phyloP scores from a whole-genome alignment of 1,140 invertebrate genomes.

The Paralvinella palmiformis region DNA sequence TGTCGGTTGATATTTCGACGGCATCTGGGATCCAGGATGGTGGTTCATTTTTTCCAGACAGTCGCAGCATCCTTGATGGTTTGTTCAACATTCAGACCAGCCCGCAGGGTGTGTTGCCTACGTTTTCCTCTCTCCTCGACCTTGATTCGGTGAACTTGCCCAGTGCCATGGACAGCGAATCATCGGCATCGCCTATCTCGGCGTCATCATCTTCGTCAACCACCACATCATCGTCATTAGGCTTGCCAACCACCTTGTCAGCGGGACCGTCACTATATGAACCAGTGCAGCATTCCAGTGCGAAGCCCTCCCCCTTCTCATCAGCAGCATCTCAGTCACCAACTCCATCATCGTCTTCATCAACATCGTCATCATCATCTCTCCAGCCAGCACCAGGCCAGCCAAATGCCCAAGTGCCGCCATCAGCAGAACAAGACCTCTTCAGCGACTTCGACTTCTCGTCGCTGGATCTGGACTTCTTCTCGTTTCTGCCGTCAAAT shows the following conservation, averaged over 20 bases:
- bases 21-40: too few relatives aligned
- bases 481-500: constrained; percentile 51
- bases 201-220: background rate
- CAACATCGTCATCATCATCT: background rate
- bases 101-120: too few relatives aligned
- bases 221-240: background rate
- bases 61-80: too few relatives aligned
- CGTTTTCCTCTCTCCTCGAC: too few relatives aligned
- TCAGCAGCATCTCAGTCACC: background rate
- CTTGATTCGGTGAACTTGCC: background rate
- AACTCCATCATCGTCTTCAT: background rate
- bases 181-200: background rate
- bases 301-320: background rate
- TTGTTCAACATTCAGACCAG: too few relatives aligned
- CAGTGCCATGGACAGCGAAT: background rate
- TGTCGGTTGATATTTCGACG: background rate
- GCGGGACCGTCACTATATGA: background rate
- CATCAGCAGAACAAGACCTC: constrained; percentile 28
- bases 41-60: too few relatives aligned
- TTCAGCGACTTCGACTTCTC: constrained; percentile 38
- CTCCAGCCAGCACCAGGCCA: background rate
- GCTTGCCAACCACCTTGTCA: background rate
- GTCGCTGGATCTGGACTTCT: constrained; percentile 46
- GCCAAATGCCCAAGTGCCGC: background rate
- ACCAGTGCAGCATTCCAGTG: background rate